Evolutionary conservation across 1,140 invertebrate species (phyloP), one percentile per base, ranked within the genome.

Genomic region (Drosophila quadrilineata): DNA sequence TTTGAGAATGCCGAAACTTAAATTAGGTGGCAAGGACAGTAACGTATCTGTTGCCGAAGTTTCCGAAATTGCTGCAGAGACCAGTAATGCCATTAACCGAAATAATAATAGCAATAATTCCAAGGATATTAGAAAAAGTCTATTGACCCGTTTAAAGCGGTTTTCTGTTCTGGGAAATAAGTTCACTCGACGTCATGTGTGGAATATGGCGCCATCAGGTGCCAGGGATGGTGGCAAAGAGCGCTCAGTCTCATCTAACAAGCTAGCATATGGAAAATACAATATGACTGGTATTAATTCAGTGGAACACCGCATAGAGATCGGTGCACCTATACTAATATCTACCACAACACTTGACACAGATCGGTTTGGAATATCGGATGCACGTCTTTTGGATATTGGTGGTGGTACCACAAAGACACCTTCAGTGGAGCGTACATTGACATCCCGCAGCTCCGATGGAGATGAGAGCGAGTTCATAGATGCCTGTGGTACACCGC

Each of bases 281-380:
- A 84, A 89, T 43, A 89, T 89, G 88, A 89, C 72, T 14, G 88
- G 88, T n/a, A 62, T 67, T 22, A 65, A 84, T 16, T 89, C 88
- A 3, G 88, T 89, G 3, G 88, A 89, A 53, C 87, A 88, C 53
- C 87, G 87, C 2, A 24, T 88, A 3, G 88, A 89, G 46, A 89
- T 89, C 12, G 88, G 88, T 10, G 88, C 87, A 1, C 88, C 88
- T 2, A 56, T 89, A 3, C n/a, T 89, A 0, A 89, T 89, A 73
- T 89, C 88, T 0, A 89, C 88, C 0, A 89, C 88, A 8, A 89
- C 85, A 0, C 22, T 89, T 48, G 85, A 89, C 53, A 72, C 85
- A 2, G 88, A 89, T 63, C 75, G 84, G 17, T 86, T 89, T 12
- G 85, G 86, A 29, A 84, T 88, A 2, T 87, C 84, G 0, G 87